These are phyloP conservation scores for Pollenia labialis DNA, from an alignment of 2,888 invertebrate species.

Conservation along the genomic window DNA sequence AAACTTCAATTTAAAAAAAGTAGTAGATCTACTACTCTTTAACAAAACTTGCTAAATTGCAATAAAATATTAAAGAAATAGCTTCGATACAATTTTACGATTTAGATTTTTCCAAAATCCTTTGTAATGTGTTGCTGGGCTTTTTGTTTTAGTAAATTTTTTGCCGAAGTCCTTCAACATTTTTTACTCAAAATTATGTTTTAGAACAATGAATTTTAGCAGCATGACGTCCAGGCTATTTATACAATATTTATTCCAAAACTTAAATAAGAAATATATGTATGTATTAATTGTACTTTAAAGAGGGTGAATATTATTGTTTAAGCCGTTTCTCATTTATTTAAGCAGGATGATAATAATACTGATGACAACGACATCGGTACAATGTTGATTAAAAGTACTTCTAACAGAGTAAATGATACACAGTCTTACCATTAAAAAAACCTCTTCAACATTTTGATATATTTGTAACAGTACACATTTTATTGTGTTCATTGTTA, in stretches of 20 bases:
- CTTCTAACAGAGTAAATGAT: conserved; percentile 31
- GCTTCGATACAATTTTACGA: no score
- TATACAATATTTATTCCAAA: conserved; percentile 54
- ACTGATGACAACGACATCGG: conserved; percentile 27
- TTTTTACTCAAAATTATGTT: not conserved
- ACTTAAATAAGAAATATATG: conserved; percentile 23
- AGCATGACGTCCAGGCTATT: conserved; percentile 54
- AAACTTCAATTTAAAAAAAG: no score
- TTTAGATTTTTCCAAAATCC: not conserved
- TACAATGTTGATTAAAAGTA: conserved; percentile 50
- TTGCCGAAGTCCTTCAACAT: no score
- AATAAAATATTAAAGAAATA: no score
- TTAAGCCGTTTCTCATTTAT: conserved; percentile 39
- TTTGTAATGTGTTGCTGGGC: not conserved
- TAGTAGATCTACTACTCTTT: no score
- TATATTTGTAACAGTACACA: conserved; percentile 1
- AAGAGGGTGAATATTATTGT: conserved; percentile 38
- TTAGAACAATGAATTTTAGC: conserved; percentile 19
- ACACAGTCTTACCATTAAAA: conserved; percentile 18
- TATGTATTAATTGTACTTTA: not conserved
- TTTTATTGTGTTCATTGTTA: conserved; percentile 35
- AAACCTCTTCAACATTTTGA: not conserved
- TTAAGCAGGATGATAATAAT: conserved; percentile 14
- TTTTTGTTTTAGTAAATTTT: not conserved
- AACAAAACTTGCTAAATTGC: no score